Percentiles rank a stretch among this genome's conserved stretches.
Conservation (phyloP, 1,140 invertebrate species). For the Teleopsis dalmanni region DNA sequence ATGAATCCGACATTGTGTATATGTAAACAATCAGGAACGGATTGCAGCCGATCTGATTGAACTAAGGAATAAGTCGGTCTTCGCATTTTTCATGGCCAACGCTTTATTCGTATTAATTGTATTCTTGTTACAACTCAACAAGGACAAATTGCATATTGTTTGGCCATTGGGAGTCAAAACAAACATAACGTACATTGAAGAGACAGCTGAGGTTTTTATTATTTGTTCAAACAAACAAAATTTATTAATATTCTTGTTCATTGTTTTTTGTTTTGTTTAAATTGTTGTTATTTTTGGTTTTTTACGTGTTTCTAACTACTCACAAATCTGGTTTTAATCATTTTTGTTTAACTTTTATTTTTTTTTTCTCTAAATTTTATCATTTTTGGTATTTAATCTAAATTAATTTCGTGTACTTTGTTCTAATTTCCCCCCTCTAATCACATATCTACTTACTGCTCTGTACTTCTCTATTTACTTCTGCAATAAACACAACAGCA, state of each 20-base stretch:
- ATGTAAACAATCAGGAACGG: constrained; percentile 57
- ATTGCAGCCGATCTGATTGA: constrained; percentile 83
- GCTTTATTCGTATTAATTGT: constrained; percentile 97
- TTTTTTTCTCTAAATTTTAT: too few species aligned
- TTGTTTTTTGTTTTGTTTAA: constrained; percentile 5
- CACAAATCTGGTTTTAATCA: too few species aligned
- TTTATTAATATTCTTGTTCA: constrained; percentile 15
- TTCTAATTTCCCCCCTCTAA: too few species aligned
- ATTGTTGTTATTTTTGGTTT: too few species aligned
- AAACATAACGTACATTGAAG: constrained; percentile 87
- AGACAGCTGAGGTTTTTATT: constrained; percentile 70
- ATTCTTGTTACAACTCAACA: constrained; percentile 96
- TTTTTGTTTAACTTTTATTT: too few species aligned
- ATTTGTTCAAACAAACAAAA: not conserved
- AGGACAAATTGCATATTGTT: constrained; percentile 89
- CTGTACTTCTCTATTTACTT: too few species aligned
- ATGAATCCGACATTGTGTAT: not conserved
- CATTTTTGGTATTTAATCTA: too few species aligned
- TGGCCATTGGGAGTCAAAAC: constrained; percentile 91
- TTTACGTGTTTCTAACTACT: too few species aligned
- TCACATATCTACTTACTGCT: too few species aligned
- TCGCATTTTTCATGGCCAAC: constrained; percentile 99
- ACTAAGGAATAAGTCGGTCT: constrained; percentile 91
- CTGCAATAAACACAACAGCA: too few species aligned
- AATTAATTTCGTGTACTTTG: too few species aligned